Conservation (phyloP, 2,888 invertebrate genomes). For the Orthosia incerta region DNA sequence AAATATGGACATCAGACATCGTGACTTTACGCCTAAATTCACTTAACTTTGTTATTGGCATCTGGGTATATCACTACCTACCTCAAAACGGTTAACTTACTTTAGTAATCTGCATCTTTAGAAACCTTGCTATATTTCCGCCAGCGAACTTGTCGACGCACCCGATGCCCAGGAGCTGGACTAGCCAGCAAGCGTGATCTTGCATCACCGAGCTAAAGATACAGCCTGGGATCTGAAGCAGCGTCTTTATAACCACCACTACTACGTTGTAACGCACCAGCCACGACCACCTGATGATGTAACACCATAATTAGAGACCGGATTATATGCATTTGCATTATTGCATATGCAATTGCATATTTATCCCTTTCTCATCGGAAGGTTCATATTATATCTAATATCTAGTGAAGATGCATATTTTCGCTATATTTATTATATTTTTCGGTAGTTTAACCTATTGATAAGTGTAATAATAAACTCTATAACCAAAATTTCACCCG, state of each 20-base stretch:
- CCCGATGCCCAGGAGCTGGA: slow-evolving; percentile 97
- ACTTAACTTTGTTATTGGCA: too few relatives aligned
- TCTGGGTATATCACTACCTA: not conserved
- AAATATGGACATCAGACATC: slow-evolving; percentile 3
- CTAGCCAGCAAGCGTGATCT: slow-evolving; percentile 92
- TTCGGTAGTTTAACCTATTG: too few relatives aligned
- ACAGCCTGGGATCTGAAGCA: slow-evolving; percentile 98
- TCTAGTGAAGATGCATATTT: too few relatives aligned
- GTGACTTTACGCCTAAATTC: not conserved
- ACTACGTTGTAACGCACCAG: slow-evolving; percentile 97
- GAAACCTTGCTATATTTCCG: slow-evolving; percentile 82
- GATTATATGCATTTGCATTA: too few relatives aligned
- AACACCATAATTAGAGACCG: not conserved
- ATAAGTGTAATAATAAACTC: too few relatives aligned
- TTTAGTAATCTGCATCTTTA: slow-evolving; percentile 84
- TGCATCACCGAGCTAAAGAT: slow-evolving; percentile 93
- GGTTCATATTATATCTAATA: too few relatives aligned
- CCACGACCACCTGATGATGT: slow-evolving; percentile 94
- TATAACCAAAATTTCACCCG: too few relatives aligned
- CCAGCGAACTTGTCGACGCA: slow-evolving; percentile 95
- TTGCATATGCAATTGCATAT: too few relatives aligned
- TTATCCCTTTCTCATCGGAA: too few relatives aligned
- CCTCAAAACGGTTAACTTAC: slow-evolving; percentile 62
- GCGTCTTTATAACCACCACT: slow-evolving; percentile 96
- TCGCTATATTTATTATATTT: too few relatives aligned